phyloP scores from a whole-genome alignment of 2,797 vertebrate species.

The Pygocentrus nattereri region DNA sequence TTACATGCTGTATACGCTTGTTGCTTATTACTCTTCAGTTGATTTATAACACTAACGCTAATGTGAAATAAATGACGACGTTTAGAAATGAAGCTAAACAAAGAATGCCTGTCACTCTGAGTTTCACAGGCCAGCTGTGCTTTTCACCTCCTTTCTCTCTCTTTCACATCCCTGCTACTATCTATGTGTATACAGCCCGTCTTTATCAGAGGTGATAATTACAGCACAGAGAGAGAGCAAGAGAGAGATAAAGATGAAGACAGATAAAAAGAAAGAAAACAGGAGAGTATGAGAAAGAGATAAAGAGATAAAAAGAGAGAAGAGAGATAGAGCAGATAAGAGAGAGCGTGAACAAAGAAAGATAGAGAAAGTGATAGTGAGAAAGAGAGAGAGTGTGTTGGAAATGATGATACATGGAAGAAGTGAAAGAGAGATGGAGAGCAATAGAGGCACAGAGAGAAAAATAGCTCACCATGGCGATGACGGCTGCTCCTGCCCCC shows the following conservation, averaged over 20 bases:
- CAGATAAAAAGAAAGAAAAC: neutral
- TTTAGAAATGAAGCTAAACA: neutral
- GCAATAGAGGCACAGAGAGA: neutral
- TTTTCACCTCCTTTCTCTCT: neutral
- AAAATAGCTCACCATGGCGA: conserved; percentile 90
- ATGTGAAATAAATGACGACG: neutral
- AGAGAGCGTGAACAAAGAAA: neutral
- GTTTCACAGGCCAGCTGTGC: conserved; percentile 3
- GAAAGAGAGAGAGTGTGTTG: neutral
- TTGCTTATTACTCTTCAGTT: neutral
- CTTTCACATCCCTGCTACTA: neutral
- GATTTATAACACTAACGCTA: neutral
- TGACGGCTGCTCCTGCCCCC: conserved; percentile 95
- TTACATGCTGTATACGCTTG: too few species aligned
- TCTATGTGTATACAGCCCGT: conserved; percentile 3
- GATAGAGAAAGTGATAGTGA: neutral
- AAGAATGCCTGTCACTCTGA: neutral
- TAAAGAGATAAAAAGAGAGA: neutral
- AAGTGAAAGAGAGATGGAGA: neutral
- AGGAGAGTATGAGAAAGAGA: neutral
- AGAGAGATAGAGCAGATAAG: neutral
- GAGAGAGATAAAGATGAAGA: neutral
- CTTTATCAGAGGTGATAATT: conserved; percentile 8
- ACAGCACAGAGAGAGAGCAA: neutral
- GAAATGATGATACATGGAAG: neutral